Base-by-base conservation (phyloP, 2,888 invertebrate genomes). In the Pollenia labialis region DNA sequence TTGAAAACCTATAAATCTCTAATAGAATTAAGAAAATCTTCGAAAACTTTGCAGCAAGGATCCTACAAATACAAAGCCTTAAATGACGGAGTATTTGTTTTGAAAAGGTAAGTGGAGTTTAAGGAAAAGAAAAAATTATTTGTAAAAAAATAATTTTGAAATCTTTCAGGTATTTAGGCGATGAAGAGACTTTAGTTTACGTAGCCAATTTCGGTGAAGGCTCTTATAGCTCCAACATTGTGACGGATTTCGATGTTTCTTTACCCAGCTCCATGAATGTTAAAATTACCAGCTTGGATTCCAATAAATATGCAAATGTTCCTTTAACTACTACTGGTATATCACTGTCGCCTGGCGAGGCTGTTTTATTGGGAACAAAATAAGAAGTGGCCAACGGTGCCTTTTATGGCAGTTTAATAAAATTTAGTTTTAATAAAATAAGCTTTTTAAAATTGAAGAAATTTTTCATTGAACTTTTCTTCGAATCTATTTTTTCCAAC, bases 1-100 rank as follows among this genome's bases (percentile, higher is more conserved):
- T 94, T 95, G 68, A 94, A 94, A 81, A 94, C 95, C 84, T 96
- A 95, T 91, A 95, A 95, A 88, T 92, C 94, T 0, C 90, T 96
- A 69, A 93, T 93, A 0, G 90, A 91, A 0, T 85, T 95, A n/a
- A 90, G 93, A 1, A 89, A 89, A 32, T 74, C 77, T 1, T 91
- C 90, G 0, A 90, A 93, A 0, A 85, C 91, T 0, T 79, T 92
- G 2, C 91, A 91, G 54, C 88, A 88, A 48, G 92, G 93, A 0
- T 71, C 87, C 0, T 90, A 90, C 10, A 91, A 90, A 76, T 92
- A 91, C 72, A 89, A 88, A 0, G 91, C 91, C 3, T 54, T 93
- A 1, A 89, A 87, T 54, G 90, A 90, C 0, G 79, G 89, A 11
- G 89, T 92, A 0, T 91, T 93, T 44, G 90, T 90, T 14, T 83